These are phyloP conservation scores for Spatulosminthurus flaviceps DNA, from an alignment of 2,888 invertebrate species.

Conservation along the genomic window DNA sequence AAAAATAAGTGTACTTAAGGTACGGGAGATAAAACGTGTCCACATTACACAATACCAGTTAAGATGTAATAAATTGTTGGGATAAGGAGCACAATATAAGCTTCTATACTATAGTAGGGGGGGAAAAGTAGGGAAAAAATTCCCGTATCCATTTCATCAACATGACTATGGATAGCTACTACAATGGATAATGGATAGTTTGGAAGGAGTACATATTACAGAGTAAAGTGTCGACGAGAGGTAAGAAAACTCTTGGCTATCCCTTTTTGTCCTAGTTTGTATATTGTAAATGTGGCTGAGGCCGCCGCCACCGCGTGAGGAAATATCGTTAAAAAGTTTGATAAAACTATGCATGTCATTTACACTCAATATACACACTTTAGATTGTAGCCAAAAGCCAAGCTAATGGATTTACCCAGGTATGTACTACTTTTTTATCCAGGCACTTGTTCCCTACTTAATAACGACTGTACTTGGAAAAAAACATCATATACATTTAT, in stretches of 20 bases:
- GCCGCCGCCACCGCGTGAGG: conserved; percentile 18
- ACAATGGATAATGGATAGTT: not conserved
- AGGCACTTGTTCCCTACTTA: too few relatives aligned
- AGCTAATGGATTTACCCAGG: too few relatives aligned
- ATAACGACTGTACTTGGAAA: too few relatives aligned
- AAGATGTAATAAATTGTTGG: conserved; percentile 42
- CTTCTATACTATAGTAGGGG: too few relatives aligned
- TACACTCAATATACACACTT: too few relatives aligned
- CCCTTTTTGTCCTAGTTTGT: conserved; percentile 24
- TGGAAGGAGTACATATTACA: not conserved
- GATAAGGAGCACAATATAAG: too few relatives aligned
- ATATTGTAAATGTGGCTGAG: too few relatives aligned
- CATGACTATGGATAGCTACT: not conserved
- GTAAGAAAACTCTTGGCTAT: not conserved
- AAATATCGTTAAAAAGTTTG: conserved; percentile 14
- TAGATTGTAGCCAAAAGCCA: too few relatives aligned
- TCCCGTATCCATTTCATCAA: conserved; percentile 21
- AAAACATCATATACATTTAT: too few relatives aligned
- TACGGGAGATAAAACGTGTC: conserved; percentile 14
- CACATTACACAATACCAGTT: conserved; percentile 32
- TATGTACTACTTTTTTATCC: too few relatives aligned
- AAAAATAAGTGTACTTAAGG: not conserved
- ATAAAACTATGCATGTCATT: too few relatives aligned
- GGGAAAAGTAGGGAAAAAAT: too few relatives aligned
- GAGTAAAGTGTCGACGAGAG: not conserved